Evolutionary conservation across 1,140 invertebrate genomes (phyloP).

Genomic region (Vanessa atalanta): DNA sequence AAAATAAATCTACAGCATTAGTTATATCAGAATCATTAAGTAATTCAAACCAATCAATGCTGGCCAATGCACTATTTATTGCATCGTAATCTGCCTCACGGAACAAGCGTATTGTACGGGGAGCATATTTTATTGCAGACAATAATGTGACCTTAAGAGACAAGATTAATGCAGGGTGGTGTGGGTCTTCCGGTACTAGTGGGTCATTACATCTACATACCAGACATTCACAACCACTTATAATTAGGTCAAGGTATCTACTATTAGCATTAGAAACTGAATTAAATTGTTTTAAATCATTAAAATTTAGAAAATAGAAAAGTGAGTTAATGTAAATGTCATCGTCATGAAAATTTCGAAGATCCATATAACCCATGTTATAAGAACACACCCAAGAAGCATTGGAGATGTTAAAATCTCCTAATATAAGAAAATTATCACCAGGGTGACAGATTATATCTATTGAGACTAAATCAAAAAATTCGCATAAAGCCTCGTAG

Average conservation of each 20-base stretch:
- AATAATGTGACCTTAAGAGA: slow-evolving; percentile 9
- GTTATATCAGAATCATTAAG: too few relatives aligned
- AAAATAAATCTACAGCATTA: too few relatives aligned
- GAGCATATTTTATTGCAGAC: slow-evolving; percentile 11
- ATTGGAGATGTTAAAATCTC: slow-evolving; percentile 12
- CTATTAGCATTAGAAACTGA: slow-evolving; percentile 5
- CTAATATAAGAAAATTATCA: slow-evolving; percentile 15
- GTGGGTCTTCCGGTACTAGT: slow-evolving; percentile 12
- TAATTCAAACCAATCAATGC: too few relatives aligned
- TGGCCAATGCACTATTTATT: too few relatives aligned
- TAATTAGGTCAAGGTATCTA: slow-evolving; percentile 20
- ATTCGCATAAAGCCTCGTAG: slow-evolving; percentile 12
- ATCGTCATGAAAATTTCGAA: slow-evolving; percentile 18
- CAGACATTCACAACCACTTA: slow-evolving; percentile 1
- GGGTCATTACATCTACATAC: slow-evolving; percentile 11
- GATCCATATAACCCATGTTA: slow-evolving; percentile 18
- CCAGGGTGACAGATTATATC: slow-evolving; percentile 17
- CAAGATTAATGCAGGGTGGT: slow-evolving; percentile 12
- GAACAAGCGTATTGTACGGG: slow-evolving; percentile 10
- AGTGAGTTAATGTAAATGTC: slow-evolving; percentile 1
- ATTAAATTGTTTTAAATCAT: too few relatives aligned
- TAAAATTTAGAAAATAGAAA: too few relatives aligned
- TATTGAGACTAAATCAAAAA: slow-evolving; percentile 2
- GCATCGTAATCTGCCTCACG: slow-evolving; percentile 10
- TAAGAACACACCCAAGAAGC: neutral